phyloP scores from a whole-genome alignment of 2,888 invertebrate genomes.

The Noctua janthe region DNA sequence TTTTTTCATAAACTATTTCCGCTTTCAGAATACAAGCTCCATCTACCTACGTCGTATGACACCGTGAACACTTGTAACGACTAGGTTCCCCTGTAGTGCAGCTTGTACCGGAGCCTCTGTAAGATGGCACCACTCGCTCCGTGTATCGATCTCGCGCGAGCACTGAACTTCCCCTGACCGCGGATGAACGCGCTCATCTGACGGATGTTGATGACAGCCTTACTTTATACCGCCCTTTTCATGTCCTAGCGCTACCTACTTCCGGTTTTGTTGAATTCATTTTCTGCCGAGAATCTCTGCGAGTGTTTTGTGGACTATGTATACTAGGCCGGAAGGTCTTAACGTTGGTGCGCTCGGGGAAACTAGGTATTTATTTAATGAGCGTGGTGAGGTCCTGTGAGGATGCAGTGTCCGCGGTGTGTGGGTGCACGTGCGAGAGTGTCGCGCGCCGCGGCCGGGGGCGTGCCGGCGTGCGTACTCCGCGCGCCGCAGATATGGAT shows the following conservation, averaged over 20 bases:
- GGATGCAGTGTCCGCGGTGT: slow-evolving; percentile 32
- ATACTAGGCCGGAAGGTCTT: slow-evolving; percentile 29
- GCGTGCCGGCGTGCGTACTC: slow-evolving; percentile 75
- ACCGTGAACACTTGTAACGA: slow-evolving; percentile 9
- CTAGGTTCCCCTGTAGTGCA: background rate
- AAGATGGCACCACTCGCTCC: slow-evolving; percentile 59
- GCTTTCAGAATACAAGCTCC: slow-evolving; percentile 35
- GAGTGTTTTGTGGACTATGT: slow-evolving; percentile 52
- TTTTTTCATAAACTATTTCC: background rate
- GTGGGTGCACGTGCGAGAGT: slow-evolving; percentile 54
- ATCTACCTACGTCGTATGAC: slow-evolving; percentile 40
- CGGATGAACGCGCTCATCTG: slow-evolving; percentile 47
- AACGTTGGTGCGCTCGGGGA: slow-evolving; percentile 2
- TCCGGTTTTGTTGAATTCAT: slow-evolving; percentile 39
- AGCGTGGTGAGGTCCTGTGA: slow-evolving; percentile 28
- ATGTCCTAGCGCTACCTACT: slow-evolving; percentile 48
- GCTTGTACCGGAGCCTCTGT: background rate
- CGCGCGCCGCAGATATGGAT: slow-evolving; percentile 85
- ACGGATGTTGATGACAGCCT: slow-evolving; percentile 57
- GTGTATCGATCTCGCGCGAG: slow-evolving; percentile 55
- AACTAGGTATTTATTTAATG: slow-evolving; percentile 20
- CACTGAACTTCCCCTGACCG: slow-evolving; percentile 42
- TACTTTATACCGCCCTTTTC: slow-evolving; percentile 57
- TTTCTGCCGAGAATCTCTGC: slow-evolving; percentile 18
- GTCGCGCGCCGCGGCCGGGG: slow-evolving; percentile 68